phyloP scores from a whole-genome alignment of 1,140 invertebrate genomes.

The Aphaenogaster floridana region DNA sequence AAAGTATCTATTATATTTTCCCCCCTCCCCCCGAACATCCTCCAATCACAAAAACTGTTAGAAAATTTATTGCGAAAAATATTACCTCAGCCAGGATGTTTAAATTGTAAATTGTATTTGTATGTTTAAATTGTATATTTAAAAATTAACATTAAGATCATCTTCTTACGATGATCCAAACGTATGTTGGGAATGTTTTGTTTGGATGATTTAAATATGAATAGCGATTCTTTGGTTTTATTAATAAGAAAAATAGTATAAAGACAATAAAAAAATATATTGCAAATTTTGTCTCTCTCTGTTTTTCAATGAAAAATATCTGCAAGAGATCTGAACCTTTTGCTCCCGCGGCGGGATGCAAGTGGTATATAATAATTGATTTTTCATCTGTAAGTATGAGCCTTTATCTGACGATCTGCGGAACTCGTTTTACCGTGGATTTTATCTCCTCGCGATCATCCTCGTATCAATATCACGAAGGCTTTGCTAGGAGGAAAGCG shows the following conservation, averaged over 20 bases:
- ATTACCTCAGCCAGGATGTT: no score
- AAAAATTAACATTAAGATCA: background rate
- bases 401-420: constrained; percentile 49
- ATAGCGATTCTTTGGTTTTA: background rate
- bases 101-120: background rate
- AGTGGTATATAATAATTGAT: constrained; percentile 57
- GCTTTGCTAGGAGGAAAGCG: constrained; percentile 43
- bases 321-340: constrained; percentile 31
- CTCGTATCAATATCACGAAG: constrained; percentile 42
- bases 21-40: no score
- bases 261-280: background rate
- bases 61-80: no score
- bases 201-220: background rate
- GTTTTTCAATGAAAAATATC: constrained; percentile 21
- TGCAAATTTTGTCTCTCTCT: background rate
- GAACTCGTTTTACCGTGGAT: constrained; percentile 47
- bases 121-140: constrained; percentile 5
- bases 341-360: constrained; percentile 49
- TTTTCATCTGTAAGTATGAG: constrained; percentile 51
- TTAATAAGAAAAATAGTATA: background rate
- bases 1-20: no score
- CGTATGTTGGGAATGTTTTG: no score
- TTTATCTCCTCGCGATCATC: constrained; percentile 59
- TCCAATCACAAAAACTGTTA: no score
- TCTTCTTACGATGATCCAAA: background rate